Evolutionary conservation across 2,113 vertebrate species (phyloP), one percentile per base, ranked within the genome.

Genomic region (Pelodiscus sinensis): DNA sequence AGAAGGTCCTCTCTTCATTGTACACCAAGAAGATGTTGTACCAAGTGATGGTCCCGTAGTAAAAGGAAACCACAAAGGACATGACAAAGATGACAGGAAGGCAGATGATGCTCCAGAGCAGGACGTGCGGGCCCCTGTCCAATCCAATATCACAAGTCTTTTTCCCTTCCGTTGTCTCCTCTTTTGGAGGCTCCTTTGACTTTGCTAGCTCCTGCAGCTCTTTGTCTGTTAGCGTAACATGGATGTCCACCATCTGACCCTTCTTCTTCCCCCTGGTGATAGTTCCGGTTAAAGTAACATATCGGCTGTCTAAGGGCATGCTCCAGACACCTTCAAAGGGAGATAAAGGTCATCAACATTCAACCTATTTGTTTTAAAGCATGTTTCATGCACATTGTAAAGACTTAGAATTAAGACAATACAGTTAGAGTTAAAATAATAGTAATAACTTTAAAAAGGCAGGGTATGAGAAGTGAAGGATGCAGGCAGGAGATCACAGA

Each of bases 21-120:
- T 99, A 99, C 81, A 99, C 99, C 90, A 99, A 98, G 97, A 99
- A 99, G 87, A 99, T 98, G 65, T 99, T 99, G 97, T 99, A 99
- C 99, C 99, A 99, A 90, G 99, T 99, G 95, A 99, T 99, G 9
- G 99, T 99, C 93, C 99, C 99, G 3, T 99, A 99, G 97, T 99
- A 99, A 97, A 99, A 99, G 24, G 99, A 99, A 86, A 99, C 99
- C 85, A 99, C 98, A 1, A 99, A 99, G 50, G 99, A 99, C 84
- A 99, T 98, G 77, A 99, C 89, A 90, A 99, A 99, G 92, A 99
- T 97, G 79, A 99, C 71, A 0, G 99, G 99, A 56, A 98, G 97
- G n/a, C 99, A 99, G n/a, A 99, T 97, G 86, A 99, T 93, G 19
- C 99, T 99, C 99, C 99, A 99, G 80, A 99, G 98, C 90, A 99